Evolutionary conservation across 1,140 invertebrate genomes (phyloP), one percentile per base, ranked within the genome.

Genomic region (Onthophagus taurus): DNA sequence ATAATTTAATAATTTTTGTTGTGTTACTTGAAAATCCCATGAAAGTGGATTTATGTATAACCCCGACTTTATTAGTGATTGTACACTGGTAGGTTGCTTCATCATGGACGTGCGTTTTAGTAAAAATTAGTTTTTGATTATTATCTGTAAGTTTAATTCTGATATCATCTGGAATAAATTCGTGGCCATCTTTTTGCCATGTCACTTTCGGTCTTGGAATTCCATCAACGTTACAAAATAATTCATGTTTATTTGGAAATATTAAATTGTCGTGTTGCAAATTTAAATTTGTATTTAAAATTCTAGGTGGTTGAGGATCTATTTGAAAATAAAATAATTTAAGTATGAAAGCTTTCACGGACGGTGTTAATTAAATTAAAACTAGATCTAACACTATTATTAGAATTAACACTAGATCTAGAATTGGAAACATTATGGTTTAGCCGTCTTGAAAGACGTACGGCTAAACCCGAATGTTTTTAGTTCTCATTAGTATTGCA

Each of bases 1-100:
- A 21, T n/a, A 2, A 13, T 26, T 26, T 21, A 4, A 2, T 9
- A 37, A 26, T 14, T 8, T 11, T 30, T 6, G 2, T 8, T 39
- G 3, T 11, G 8, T 41, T 41, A 29, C 24, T 29, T 29, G 38
- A 8, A 29, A 41, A 41, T 41, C 14, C 19, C 5, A 41, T 16
- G n/a, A 2, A 14, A 2, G 21, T 8, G 4, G 24, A 14, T 2
- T 14, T 19, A 8, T 16, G 12, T 16, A 41, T 4, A 14, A 13
- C 3, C n/a, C 24, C 23, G 6, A 26, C 9, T 14, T 24, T 21
- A 17, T 17, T 41, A 11, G 11, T 17, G 14, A 41, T 24, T 4
- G 11, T 2, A 13, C 38, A 41, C 9, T 19, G 2, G 14, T 41
- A 41, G 7, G 5, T 4, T 7, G 21, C 38, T 41, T 41, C 24